Evolutionary conservation across 2,797 vertebrate species (phyloP).

Genomic region (Botia almorhae): DNA sequence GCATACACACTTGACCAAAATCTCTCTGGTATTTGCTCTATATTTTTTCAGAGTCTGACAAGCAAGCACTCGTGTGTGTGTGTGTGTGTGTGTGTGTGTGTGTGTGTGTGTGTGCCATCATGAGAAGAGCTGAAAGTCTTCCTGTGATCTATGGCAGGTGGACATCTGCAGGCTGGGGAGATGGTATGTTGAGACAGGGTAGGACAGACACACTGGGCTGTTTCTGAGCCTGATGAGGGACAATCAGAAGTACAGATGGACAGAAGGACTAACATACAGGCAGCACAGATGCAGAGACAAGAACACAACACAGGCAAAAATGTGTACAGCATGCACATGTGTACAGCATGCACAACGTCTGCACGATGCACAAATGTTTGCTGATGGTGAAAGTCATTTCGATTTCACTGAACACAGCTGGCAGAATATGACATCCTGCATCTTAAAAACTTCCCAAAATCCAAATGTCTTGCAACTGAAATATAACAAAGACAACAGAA

Average conservation of each 20-base stretch:
- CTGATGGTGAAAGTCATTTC: conserved; percentile 66
- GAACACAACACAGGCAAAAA: conserved; percentile 57
- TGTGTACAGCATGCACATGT: conserved; percentile 69
- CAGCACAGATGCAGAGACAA: conserved; percentile 50
- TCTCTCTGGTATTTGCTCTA: not conserved
- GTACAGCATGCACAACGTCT: conserved; percentile 47
- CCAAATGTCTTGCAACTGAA: conserved; percentile 70
- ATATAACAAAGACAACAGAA: conserved; percentile 47
- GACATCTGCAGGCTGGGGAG: conserved; percentile 64
- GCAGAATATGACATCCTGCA: not conserved
- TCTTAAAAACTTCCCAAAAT: conserved; percentile 31
- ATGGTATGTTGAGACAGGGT: conserved; percentile 56
- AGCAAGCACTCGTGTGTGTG: not conserved
- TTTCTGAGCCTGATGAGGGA: conserved; percentile 55
- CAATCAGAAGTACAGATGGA: conserved; percentile 47
- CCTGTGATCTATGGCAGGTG: conserved; percentile 68
- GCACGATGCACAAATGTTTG: conserved; percentile 2
- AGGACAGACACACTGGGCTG: conserved; percentile 46
- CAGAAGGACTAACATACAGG: conserved; percentile 57
- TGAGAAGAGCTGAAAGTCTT: conserved; percentile 82
- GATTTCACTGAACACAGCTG: conserved; percentile 18
- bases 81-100: conserved; percentile 26
- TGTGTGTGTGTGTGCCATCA: conserved; percentile 25
- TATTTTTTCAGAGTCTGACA: not conserved
- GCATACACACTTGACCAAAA: conserved; percentile 1